Conservation (phyloP, 2,888 invertebrate genomes). For the Heteromurus nitidus region DNA sequence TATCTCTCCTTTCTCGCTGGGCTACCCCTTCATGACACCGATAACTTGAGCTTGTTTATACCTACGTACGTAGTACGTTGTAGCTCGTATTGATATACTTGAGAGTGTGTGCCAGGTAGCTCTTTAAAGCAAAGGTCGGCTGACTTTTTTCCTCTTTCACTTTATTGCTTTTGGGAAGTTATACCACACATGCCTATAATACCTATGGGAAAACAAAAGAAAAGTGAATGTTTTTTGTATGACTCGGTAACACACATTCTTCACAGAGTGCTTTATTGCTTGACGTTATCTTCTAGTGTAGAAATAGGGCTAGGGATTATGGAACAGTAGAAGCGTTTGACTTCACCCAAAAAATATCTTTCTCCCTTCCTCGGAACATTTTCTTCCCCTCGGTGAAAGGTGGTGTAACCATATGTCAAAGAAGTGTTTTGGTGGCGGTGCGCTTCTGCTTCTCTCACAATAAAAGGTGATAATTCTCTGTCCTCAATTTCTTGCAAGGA, state of each 20-base stretch:
- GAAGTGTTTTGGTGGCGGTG: neutral
- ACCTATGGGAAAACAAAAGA: conserved; percentile 28
- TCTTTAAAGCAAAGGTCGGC: conserved; percentile 1
- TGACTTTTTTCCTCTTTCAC: conserved; percentile 28
- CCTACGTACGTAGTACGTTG: neutral
- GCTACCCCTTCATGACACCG: neutral
- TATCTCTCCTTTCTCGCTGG: neutral
- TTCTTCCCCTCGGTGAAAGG: neutral
- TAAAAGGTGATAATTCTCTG: conserved; percentile 47
- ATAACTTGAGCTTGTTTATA: neutral
- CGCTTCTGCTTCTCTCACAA: neutral
- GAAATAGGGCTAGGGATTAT: neutral
- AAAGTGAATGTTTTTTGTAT: conserved; percentile 51
- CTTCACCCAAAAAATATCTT: neutral
- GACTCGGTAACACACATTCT: conserved; percentile 56
- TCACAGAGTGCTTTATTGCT: conserved; percentile 53
- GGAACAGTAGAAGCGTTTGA: neutral
- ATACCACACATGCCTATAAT: too few relatives aligned
- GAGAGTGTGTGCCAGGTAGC: conserved; percentile 32
- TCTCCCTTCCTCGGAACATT: too few relatives aligned
- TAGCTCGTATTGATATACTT: too few relatives aligned
- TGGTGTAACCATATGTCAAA: neutral
- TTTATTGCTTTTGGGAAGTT: conserved; percentile 22
- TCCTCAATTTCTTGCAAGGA: conserved; percentile 49
- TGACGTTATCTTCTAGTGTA: conserved; percentile 39